A percentile compares a stretch with the other conserved stretches of the same genome.
phyloP scores from a whole-genome alignment of 2,113 vertebrate species.

The Xenopus borealis region DNA sequence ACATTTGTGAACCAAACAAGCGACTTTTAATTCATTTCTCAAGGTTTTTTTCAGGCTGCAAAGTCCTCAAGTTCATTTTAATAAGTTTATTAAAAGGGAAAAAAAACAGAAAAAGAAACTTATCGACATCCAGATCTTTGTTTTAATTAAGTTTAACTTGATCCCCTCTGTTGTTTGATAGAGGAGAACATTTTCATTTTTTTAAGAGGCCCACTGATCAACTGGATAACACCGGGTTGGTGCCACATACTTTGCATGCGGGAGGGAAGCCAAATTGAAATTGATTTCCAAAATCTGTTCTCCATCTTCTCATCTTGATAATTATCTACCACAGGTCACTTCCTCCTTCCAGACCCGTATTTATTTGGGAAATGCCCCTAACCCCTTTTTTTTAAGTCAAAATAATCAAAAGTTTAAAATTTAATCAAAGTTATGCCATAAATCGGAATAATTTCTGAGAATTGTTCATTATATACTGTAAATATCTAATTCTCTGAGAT shows the following conservation, averaged over 20 bases:
- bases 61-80: slow-evolving; percentile 19
- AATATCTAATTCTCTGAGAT: too few species aligned
- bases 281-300: slow-evolving; percentile 27
- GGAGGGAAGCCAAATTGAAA: slow-evolving; percentile 12
- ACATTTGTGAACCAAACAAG: too few species aligned
- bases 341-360: slow-evolving; percentile 4
- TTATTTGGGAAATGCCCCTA: too few species aligned
- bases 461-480: too few species aligned
- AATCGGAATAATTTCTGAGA: too few species aligned
- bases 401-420: too few species aligned
- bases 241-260: neutral
- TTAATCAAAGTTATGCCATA: too few species aligned
- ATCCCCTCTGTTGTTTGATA: neutral
- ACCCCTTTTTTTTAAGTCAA: too few species aligned
- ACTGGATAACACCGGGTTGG: neutral
- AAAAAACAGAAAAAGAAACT: neutral
- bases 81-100: slow-evolving; percentile 13
- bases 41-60: slow-evolving; percentile 1
- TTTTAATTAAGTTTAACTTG: slow-evolving; percentile 32
- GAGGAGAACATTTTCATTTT: slow-evolving; percentile 22
- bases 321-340: slow-evolving; percentile 21
- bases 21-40: slow-evolving; percentile 20
- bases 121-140: slow-evolving; percentile 12
- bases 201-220: slow-evolving; percentile 16
- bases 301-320: slow-evolving; percentile 21